These are phyloP conservation scores for Drosophila paulistorum DNA, from an alignment of 1,140 invertebrate species.

Conservation along the genomic window DNA sequence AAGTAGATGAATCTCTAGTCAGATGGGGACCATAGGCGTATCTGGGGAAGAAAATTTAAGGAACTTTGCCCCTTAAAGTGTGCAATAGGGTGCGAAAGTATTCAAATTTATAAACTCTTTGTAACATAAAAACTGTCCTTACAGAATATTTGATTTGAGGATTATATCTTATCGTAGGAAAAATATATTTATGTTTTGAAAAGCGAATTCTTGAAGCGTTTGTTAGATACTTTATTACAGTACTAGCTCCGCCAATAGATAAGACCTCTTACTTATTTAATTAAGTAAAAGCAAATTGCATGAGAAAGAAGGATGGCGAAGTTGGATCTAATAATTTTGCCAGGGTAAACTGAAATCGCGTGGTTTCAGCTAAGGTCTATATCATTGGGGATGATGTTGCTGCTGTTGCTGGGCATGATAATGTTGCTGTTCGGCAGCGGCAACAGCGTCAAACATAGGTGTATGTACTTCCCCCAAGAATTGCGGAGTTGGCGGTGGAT, in stretches of 20 bases:
- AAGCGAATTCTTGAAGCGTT: too few species aligned
- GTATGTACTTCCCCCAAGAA: constrained; percentile 80
- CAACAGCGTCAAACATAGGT: constrained; percentile 79
- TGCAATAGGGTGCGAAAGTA: too few species aligned
- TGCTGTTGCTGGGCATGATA: constrained; percentile 75
- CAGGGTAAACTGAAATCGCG: constrained; percentile 67
- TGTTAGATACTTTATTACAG: too few species aligned
- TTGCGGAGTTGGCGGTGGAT: constrained; percentile 75
- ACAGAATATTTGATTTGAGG: too few species aligned
- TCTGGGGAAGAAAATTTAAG: too few species aligned
- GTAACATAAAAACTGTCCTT: too few species aligned
- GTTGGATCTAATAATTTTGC: constrained; percentile 62
- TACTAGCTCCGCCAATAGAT: too few species aligned
- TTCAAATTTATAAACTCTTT: too few species aligned
- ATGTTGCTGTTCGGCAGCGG: constrained; percentile 78
- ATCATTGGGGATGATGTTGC: constrained; percentile 74
- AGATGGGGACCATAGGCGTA: not conserved
- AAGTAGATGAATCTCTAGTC: not conserved
- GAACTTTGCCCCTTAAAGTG: too few species aligned
- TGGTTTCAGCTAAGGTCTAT: constrained; percentile 62
- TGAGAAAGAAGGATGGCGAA: constrained; percentile 4
- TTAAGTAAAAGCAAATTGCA: constrained; percentile 3
- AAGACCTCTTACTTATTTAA: not conserved
- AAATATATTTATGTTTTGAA: too few species aligned
- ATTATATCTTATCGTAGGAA: too few species aligned